Base-by-base conservation (phyloP, 2,113 vertebrate genomes). In the Oriolus oriolus region DNA sequence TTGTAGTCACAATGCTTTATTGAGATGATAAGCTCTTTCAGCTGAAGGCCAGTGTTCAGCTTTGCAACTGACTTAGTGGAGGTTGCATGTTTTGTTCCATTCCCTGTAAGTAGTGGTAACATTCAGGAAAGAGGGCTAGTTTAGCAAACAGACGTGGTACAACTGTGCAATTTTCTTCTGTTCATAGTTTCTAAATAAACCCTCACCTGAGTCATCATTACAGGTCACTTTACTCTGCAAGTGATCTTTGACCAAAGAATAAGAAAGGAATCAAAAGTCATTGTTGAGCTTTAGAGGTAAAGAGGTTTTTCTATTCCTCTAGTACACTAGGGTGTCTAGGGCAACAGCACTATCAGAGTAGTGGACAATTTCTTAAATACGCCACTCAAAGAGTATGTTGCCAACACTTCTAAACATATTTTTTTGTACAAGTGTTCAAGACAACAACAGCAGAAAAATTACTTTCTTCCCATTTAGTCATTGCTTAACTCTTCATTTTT, bases 191-290 rank as follows among this genome's bases (percentile, higher is more conserved):
- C 53, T 90, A 68, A 86, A 90, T 65, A 87, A 90, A 84, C 20
- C 28, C 24, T 64, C 76, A 81, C 35, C 78, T 23, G 23, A 86
- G 56, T 86, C 50, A 53, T 95, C 61, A 82, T 92, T 92, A 71
- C n/a, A 39, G 64, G 80, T 91, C 81, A 66, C 39, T 94, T 93
- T 80, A 83, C 41, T 85, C 66, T 91, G 39, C 59, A 87, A 76
- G 71, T 84, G 53, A 88, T 80, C 75, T 93, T 88, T 86, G 84
- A 86, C 66, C 42, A 85, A 86, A 88, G 61, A 93, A 57, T 79
- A 73, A 61, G 78, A 85, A 85, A 77, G 54, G 49, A 93, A 88
- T 94, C 30, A 59, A 1, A 7, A 88, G 35, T 82, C 77, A 85
- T 76, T 82, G 70, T 59, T 73, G 47, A 77, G 59, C 28, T 88